Evolutionary conservation across 2,113 vertebrate genomes (phyloP), one percentile per base, ranked within the genome.

Genomic region (Eolophus roseicapilla): DNA sequence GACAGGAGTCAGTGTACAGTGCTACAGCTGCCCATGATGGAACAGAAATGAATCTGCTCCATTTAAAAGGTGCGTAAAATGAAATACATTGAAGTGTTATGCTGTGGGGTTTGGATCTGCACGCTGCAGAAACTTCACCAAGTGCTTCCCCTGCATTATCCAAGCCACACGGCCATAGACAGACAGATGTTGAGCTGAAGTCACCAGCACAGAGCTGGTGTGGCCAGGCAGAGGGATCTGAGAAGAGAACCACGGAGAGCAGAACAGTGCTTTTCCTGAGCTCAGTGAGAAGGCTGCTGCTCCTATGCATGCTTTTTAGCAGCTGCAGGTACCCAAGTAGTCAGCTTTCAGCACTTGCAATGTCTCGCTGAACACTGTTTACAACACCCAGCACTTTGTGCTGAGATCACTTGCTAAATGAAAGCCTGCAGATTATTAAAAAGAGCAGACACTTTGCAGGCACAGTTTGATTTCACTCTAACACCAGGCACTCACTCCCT

Each of bases 311-410:
- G 76, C 21, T 55, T 88, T 87, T 75, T 17, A 86, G 67, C 82
- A 88, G 8, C 59, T 13, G 62, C 84, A 81, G 64, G 68, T 63
- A 46, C 75, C 64, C 6, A 67, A 92, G 64, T 5, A 59, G 49
- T 46, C 64, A 46, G 75, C 53, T 92, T 83, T 13, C 85, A 94
- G 88, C 79, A 64, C 46, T 90, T 70, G 67, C 83, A 93, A 90
- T 20, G 37, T 44, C 92, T 80, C 10, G 27, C 92, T 93, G 94
- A 25, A 95, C 80, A 90, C 82, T 80, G 94, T 96, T 96, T 92
- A 90, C 92, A 94, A 57, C 85, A 86, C 90, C 94, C 88, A 80
- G 90, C 82, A 80, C 90, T 90, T 39, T 52, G 53, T 78, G 88
- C 91, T 35, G 91, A 68, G 88, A 86, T 91, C 50, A 53, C 79